Conservation (phyloP, 2,797 vertebrate genomes). For the Gadopsis bispinosus region DNA sequence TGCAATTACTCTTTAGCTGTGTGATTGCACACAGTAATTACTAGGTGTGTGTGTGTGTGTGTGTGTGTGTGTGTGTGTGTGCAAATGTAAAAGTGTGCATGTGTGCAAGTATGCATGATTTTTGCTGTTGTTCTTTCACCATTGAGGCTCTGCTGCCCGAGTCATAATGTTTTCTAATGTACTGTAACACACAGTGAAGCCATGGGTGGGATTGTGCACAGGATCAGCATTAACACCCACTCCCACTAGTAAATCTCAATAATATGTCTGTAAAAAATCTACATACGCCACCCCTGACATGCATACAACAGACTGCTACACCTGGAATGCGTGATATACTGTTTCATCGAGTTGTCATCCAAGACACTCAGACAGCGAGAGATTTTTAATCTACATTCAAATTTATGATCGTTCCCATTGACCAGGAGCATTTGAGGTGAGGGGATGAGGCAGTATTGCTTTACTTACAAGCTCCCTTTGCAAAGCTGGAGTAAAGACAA, state of each 20-base stretch:
- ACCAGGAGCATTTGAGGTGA: constrained; percentile 19
- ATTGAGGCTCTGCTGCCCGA: constrained; percentile 36
- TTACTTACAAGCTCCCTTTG: constrained; percentile 51
- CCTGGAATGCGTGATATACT: constrained; percentile 41
- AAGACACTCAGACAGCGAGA: constrained; percentile 25
- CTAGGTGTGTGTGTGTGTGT: constrained; percentile 29
- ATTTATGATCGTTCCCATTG: constrained; percentile 67
- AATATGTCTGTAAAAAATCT: constrained; percentile 41
- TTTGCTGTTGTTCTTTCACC: constrained; percentile 61
- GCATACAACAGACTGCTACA: constrained; percentile 22
- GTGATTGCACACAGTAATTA: constrained; percentile 64
- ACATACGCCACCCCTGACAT: constrained; percentile 26
- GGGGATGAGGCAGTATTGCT: constrained; percentile 32
- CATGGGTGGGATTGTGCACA: constrained; percentile 15
- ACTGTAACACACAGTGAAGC: constrained; percentile 32
- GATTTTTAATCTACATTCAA: constrained; percentile 60
- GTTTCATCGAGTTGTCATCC: constrained; percentile 51
- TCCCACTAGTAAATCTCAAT: constrained; percentile 30
- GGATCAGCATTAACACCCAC: constrained; percentile 22
- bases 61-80: constrained; percentile 35
- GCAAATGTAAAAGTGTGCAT: too few relatives aligned
- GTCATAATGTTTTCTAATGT: constrained; percentile 63
- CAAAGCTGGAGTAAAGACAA: constrained; percentile 53
- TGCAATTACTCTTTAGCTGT: constrained; percentile 67
- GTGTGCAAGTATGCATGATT: constrained; percentile 34